Conservation (phyloP, 1,140 invertebrate species). For the Adoxophyes honmai region DNA sequence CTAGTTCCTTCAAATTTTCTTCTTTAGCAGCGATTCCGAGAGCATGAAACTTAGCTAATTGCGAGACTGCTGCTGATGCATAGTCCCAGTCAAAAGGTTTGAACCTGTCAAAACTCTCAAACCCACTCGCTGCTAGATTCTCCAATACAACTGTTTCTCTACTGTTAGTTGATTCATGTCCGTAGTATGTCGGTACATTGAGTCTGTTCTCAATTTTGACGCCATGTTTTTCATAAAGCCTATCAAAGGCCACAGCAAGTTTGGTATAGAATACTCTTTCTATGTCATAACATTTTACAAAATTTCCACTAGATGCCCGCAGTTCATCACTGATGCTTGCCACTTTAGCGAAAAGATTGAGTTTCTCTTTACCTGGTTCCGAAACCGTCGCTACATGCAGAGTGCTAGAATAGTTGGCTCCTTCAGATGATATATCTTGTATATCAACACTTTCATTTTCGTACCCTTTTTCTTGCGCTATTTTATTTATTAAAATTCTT, state of each 20-base stretch:
- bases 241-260: not conserved
- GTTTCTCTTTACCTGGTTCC: constrained; percentile 22
- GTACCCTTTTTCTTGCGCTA: too few species aligned
- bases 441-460: too few species aligned
- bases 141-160: constrained; percentile 30
- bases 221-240: not conserved
- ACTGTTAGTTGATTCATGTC: not conserved
- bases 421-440: not conserved
- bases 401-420: not conserved
- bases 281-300: constrained; percentile 5
- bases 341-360: constrained; percentile 51
- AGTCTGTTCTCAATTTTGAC: constrained; percentile 11
- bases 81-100: constrained; percentile 30
- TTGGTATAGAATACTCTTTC: constrained; percentile 22
- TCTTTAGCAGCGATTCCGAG: constrained; percentile 24
- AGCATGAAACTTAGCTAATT: constrained; percentile 30
- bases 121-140: constrained; percentile 23
- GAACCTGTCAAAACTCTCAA: constrained; percentile 24
- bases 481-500: too few species aligned
- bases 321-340: constrained; percentile 37
- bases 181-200: constrained; percentile 21
- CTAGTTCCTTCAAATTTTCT: constrained; percentile 21
- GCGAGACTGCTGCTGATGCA: constrained; percentile 22
- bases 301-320: not conserved
- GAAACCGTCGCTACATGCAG: not conserved